Evolutionary conservation across 30 jellyfish, hydroid and myxozoan genomes (phyloP).

Genomic region (Aurelia sp.): DNA sequence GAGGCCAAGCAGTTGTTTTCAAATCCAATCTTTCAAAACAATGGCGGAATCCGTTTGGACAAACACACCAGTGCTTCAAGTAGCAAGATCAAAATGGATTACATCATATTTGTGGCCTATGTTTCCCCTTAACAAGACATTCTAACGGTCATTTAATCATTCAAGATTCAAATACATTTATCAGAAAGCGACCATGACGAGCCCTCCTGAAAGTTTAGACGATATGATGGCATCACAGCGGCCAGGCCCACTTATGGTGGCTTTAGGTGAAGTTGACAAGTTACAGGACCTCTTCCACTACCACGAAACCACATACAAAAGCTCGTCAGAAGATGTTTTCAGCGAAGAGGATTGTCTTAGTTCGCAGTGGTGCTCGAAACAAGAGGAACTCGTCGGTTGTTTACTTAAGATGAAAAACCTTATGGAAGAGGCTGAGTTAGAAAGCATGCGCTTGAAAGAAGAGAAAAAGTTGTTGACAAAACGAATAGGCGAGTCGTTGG

Average conservation of each 20-base stretch:
- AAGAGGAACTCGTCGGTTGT: constrained; percentile 79
- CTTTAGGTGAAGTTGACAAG: constrained; percentile 81
- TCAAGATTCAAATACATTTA: too few species aligned
- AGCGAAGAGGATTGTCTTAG: constrained; percentile 64
- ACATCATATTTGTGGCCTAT: too few species aligned
- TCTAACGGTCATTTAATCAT: too few species aligned
- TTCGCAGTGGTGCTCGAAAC: constrained; percentile 61
- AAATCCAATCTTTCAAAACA: too few species aligned
- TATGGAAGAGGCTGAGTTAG: constrained; percentile 89
- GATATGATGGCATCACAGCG: neutral
- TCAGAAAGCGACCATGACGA: constrained; percentile 14
- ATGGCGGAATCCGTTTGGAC: too few species aligned
- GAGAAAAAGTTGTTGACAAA: constrained; percentile 75
- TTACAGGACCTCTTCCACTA: constrained; percentile 43
- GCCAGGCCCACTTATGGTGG: constrained; percentile 76
- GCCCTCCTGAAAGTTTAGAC: constrained; percentile 1
- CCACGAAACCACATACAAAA: constrained; percentile 52
- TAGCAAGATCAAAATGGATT: too few species aligned
- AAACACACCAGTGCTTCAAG: too few species aligned
- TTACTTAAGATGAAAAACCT: constrained; percentile 77
- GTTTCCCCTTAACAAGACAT: too few species aligned
- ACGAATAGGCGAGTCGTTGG: constrained; percentile 78
- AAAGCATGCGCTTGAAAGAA: constrained; percentile 81
- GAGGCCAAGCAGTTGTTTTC: too few species aligned
- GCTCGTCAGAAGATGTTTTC: constrained; percentile 72